A percentile compares a stretch with the other conserved stretches of the same genome.
Evolutionary conservation across 2,113 vertebrate species (phyloP).

Genomic region (Toxotes chatareus): DNA sequence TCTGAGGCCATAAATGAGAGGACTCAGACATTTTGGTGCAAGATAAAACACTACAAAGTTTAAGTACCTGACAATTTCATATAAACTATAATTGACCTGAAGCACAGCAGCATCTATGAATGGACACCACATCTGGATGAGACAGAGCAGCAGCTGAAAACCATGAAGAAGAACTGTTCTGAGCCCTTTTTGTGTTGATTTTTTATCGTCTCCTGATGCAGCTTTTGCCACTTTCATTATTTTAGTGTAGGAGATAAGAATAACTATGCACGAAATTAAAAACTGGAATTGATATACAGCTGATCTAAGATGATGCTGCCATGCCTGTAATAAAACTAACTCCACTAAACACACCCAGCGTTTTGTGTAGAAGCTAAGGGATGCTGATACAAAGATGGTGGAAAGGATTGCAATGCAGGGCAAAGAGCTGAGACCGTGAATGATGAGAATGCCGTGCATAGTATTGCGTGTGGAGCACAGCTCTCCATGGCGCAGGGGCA

Average conservation of each 20-base stretch:
- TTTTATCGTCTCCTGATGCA: conserved; percentile 30
- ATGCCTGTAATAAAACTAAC: neutral
- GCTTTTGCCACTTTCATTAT: neutral
- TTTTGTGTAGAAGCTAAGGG: too few species aligned
- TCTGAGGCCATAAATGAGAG: conserved; percentile 66
- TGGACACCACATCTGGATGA: conserved; percentile 58
- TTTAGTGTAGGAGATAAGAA: neutral
- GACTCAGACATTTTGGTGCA: conserved; percentile 55
- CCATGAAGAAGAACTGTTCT: conserved; percentile 67
- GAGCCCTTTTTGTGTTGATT: conserved; percentile 48
- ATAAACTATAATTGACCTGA: conserved; percentile 1
- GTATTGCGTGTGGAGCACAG: conserved; percentile 50
- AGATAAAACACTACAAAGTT: conserved; percentile 53
- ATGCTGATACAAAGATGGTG: too few species aligned
- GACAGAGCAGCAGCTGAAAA: conserved; percentile 63
- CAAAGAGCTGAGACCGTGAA: conserved; percentile 49
- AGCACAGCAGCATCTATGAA: conserved; percentile 54
- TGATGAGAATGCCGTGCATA: conserved; percentile 43
- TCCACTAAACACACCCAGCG: too few species aligned
- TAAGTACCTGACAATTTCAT: conserved; percentile 21
- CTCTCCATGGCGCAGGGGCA: conserved; percentile 63
- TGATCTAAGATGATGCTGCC: neutral
- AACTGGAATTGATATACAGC: neutral
- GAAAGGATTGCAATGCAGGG: too few species aligned
- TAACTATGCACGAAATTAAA: neutral